Evolutionary conservation across 2,888 invertebrate genomes (phyloP), one percentile per base, ranked within the genome.

Genomic region (Laothoe populi): DNA sequence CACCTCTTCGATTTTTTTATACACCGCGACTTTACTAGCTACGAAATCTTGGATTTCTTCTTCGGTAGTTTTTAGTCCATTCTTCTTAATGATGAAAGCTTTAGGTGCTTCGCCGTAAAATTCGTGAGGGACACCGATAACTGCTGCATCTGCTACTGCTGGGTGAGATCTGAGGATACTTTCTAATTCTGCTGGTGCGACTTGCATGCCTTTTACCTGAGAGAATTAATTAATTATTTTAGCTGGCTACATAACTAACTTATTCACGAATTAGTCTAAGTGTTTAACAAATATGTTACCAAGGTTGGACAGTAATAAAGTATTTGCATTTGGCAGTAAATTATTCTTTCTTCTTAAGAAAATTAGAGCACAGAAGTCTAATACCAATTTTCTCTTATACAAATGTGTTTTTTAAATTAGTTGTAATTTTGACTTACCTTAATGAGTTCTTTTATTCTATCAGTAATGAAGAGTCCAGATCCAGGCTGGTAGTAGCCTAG

Each of bases 141-240:
- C 98, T 0, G 96, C 98, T 0, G 96, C 97, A 70, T 98, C 98
- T 38, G 92, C 85, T 0, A 99, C 94, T 0, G 94, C 94, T 0
- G 97, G 96, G 83, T 97, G 96, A 3, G 94, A 93, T 45, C 96
- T 90, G 0, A 98, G 87, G 2, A 97, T 71, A 44, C 94, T 95
- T 84, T 98, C 98, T 23, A 98, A 84, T 83, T 98, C 98, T 0
- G 98, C 98, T 35, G 98, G 98, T 0, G 98, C 95, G 13, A 98
- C 98, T 94, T 97, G 95, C 86, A 94, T 94, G 1, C 94, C 95
- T 88, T 95, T 95, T 0, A 96, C 96, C 92, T 92, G 77, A 4
- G 49, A 45, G 60, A 65, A 42, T 35, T 10, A 10, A 10, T 16
- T 31, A 3, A 21, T 21, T 21, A 23, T 21, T 46, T n/a, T n/a